phyloP scores from a whole-genome alignment of 2,888 invertebrate species.

The Linhomoeus sp. region DNA sequence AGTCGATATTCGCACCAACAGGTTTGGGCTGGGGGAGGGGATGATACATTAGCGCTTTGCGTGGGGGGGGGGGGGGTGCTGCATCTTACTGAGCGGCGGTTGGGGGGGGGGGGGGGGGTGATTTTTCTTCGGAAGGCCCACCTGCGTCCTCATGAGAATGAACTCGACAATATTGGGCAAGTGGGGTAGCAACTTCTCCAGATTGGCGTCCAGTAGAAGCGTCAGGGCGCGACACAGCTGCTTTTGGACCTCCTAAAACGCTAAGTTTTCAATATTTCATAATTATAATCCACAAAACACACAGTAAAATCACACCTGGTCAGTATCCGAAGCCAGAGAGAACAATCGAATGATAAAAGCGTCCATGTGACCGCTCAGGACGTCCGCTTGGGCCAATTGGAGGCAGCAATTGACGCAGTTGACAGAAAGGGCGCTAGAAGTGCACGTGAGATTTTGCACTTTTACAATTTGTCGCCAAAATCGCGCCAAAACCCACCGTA shows the following conservation, averaged over 20 bases:
- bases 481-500: conserved; percentile 38
- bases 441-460: too few species aligned
- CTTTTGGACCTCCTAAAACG: conserved; percentile 73
- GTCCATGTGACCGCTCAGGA: conserved; percentile 81
- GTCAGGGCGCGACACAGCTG: conserved; percentile 94
- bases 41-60: too few species aligned
- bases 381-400: conserved; percentile 61
- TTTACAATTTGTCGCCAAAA: too few species aligned
- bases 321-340: conserved; percentile 78
- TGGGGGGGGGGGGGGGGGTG: too few species aligned
- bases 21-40: too few species aligned
- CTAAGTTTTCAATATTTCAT: too few species aligned
- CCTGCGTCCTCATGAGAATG: conserved; percentile 65
- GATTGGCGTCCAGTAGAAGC: conserved; percentile 77
- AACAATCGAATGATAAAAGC: conserved; percentile 81
- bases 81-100: too few species aligned
- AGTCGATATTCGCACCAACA: too few species aligned
- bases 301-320: conserved; percentile 30
- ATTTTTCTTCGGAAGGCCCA: background rate
- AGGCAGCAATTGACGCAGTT: conserved; percentile 98
- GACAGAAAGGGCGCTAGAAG: conserved; percentile 66
- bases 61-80: too few species aligned
- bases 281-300: too few species aligned
- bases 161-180: conserved; percentile 94
- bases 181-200: conserved; percentile 81